phyloP scores from a whole-genome alignment of 2,797 vertebrate genomes.

The Phalanger gymnotis region DNA sequence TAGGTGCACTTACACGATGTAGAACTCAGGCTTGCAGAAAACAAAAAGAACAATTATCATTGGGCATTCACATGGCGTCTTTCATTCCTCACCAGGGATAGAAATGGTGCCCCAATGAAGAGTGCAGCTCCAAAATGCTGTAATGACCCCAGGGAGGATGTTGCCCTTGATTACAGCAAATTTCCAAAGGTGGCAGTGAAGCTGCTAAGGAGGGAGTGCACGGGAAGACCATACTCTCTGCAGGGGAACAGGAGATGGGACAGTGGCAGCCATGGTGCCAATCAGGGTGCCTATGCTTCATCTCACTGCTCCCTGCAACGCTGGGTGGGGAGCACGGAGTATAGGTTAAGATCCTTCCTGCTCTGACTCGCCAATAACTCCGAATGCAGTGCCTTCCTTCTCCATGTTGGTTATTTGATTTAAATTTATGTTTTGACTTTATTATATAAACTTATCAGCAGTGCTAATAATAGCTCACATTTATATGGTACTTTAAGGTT shows the following conservation, averaged over 20 bases:
- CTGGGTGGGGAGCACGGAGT: constrained; percentile 36
- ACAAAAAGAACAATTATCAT: constrained; percentile 11
- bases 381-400: constrained; percentile 27
- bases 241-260: neutral
- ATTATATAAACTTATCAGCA: neutral
- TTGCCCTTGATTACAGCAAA: constrained; percentile 15
- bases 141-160: neutral
- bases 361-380: neutral
- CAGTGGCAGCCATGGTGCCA: constrained; percentile 10
- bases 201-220: constrained; percentile 45
- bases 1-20: constrained; percentile 37
- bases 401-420: neutral
- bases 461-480: neutral
- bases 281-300: neutral
- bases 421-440: neutral
- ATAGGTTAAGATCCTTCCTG: neutral
- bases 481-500: neutral
- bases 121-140: neutral
- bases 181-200: constrained; percentile 38
- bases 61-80: constrained; percentile 41
- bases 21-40: constrained; percentile 50
- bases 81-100: constrained; percentile 42
- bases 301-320: constrained; percentile 1
- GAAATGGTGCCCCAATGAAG: constrained; percentile 30
- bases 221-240: constrained; percentile 20